Base-by-base conservation (phyloP, 2,888 invertebrate genomes). In the Ennomos erosarius region DNA sequence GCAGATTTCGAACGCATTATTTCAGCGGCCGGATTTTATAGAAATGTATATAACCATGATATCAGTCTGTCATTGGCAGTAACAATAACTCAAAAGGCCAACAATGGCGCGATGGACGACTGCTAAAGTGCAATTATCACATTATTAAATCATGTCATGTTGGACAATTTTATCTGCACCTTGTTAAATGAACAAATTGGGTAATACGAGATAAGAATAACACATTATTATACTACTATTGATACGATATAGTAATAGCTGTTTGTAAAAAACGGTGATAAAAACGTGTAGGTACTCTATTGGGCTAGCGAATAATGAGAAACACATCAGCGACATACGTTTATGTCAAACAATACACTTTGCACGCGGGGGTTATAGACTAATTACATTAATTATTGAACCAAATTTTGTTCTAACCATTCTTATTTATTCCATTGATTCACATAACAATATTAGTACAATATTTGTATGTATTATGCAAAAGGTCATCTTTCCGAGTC, bases 231-330 rank as follows among this genome's bases (percentile, higher is more conserved):
- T 53, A 47, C 35, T 55, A 38, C 6, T 40, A 36, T 47, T 50
- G 16, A 26, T 26, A 26, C 39, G 46, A 39, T 57, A 37, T 50
- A 50, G 43, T 51, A 47, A 55, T 55, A 47, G 26, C 37, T 16
- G 40, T 40, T 16, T 42, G 12, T 16, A 36, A 48, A 9, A 51
- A 36, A 34, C 35, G 11, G 12, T 11, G n/a, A n/a, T n/a, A 11
- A 42, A 33, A 48, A 12, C 33, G 8, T 38, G 48, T 39, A 3
- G 26, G 26, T 10, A 16, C 33, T 46, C 46, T 54, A n/a, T n/a
- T 11, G 26, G n/a, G 40, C 40, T 35, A n/a, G 26, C 33, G 47
- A 47, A 6, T 26, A 26, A 6, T 26, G 26, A 26, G 26, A 6
- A 26, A 4, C 26, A 26, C 6, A 26, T 6, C 6, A 26, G n/a